phyloP scores from a whole-genome alignment of 2,113 vertebrate genomes.

The Petrocephalus microphthalmus region DNA sequence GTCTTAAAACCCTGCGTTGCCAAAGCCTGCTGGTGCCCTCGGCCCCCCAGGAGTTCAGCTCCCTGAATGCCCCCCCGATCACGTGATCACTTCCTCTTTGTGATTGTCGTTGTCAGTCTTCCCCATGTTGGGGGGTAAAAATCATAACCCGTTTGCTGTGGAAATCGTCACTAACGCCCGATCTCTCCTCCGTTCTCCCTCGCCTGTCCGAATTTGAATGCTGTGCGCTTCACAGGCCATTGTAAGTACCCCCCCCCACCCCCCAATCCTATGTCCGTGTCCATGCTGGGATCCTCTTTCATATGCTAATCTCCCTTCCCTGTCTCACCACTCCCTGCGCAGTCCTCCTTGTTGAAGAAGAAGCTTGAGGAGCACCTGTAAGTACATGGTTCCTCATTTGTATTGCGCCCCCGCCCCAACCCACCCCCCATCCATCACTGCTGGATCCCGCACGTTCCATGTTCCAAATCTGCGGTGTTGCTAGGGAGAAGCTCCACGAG shows the following conservation, averaged over 20 bases:
- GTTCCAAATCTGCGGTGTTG: neutral
- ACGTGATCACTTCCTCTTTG: neutral
- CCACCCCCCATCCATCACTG: neutral
- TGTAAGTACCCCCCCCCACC: slow-evolving; percentile 59
- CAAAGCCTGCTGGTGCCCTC: neutral
- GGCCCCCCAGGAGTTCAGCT: slow-evolving; percentile 4
- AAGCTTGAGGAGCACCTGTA: slow-evolving; percentile 85
- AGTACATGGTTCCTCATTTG: slow-evolving; percentile 48
- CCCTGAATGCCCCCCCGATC: neutral
- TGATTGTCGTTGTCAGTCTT: slow-evolving; percentile 25
- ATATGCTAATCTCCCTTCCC: neutral
- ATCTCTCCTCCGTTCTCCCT: slow-evolving; percentile 19
- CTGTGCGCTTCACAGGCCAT: slow-evolving; percentile 59
- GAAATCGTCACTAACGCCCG: slow-evolving; percentile 51
- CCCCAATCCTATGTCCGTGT: too few species aligned
- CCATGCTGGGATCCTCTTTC: neutral
- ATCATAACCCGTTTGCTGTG: slow-evolving; percentile 54
- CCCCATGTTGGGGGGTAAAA: slow-evolving; percentile 18
- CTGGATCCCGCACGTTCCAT: neutral
- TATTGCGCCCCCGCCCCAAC: too few species aligned
- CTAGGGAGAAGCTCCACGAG: slow-evolving; percentile 78
- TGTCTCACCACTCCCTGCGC: slow-evolving; percentile 5
- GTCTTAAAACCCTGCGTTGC: neutral
- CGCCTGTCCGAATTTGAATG: slow-evolving; percentile 26
- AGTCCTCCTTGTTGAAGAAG: slow-evolving; percentile 76